Evolutionary conservation across 2,797 vertebrate genomes (phyloP).

Genomic region (Brachyalestes nurse): DNA sequence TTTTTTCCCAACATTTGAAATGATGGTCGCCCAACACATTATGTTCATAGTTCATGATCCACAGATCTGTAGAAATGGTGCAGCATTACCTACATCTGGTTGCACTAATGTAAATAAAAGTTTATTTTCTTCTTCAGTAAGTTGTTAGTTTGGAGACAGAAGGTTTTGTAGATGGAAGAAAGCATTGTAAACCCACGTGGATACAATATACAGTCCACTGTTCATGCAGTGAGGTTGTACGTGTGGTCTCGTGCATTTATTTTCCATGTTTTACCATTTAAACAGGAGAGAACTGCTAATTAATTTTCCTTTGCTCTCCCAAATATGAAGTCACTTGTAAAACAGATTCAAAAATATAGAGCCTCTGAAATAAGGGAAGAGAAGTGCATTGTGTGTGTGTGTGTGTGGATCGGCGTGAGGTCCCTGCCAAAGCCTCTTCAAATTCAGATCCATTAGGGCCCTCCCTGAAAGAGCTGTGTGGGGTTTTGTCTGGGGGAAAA

Average conservation of each 20-base stretch:
- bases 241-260: not conserved
- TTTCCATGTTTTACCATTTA: conserved; percentile 22
- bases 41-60: not conserved
- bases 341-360: conserved; percentile 34
- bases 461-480: conserved; percentile 54
- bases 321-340: conserved; percentile 44
- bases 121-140: not conserved
- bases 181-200: not conserved
- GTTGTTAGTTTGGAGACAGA: not conserved
- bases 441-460: conserved; percentile 56
- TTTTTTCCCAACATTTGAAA: too few species aligned
- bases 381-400: not conserved
- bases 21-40: too few species aligned
- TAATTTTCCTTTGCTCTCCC: conserved; percentile 43
- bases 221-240: not conserved
- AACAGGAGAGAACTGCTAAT: conserved; percentile 39
- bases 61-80: not conserved
- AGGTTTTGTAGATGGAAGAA: not conserved
- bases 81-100: not conserved
- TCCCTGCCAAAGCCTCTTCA: conserved; percentile 54
- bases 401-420: conserved; percentile 44
- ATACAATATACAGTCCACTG: not conserved
- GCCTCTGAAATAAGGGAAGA: conserved; percentile 28
- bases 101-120: not conserved
- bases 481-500: conserved; percentile 58